A percentile compares a stretch with the other conserved stretches of the same genome.
These are phyloP conservation scores for Ameiurus melas DNA, from an alignment of 2,113 vertebrate species.

Conservation along the genomic window DNA sequence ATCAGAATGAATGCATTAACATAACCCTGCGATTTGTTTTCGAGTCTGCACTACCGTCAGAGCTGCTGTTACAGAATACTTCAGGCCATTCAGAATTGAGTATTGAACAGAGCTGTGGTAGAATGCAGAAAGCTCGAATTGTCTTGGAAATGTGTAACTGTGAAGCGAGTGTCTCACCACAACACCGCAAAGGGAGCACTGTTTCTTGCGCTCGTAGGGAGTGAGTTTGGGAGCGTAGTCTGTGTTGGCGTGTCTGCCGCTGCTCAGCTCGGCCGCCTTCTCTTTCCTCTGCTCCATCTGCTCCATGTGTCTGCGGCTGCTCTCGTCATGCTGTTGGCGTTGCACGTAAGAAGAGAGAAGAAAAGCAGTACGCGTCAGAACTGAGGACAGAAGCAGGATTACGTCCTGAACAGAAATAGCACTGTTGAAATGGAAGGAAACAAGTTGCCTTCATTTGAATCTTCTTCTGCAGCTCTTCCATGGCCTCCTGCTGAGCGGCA, in stretches of 20 bases:
- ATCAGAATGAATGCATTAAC: background rate
- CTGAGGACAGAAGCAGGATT: background rate
- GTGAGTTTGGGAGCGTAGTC: slow-evolving; percentile 98
- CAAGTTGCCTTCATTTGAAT: slow-evolving; percentile 90
- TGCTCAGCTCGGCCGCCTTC: slow-evolving; percentile 95
- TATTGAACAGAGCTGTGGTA: background rate
- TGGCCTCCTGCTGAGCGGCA: slow-evolving; percentile 95
- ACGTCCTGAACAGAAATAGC: background rate
- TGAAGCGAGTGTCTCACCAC: slow-evolving; percentile 69
- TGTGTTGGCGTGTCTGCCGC: slow-evolving; percentile 92
- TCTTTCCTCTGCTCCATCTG: slow-evolving; percentile 98
- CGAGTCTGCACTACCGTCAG: background rate
- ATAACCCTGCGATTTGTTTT: background rate
- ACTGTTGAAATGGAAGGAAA: background rate
- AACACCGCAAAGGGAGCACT: slow-evolving; percentile 88
- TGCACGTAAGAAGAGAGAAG: background rate
- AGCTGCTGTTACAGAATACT: background rate
- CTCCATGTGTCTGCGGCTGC: slow-evolving; percentile 96
- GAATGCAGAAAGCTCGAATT: background rate
- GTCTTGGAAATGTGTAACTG: background rate
- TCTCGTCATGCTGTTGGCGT: slow-evolving; percentile 88
- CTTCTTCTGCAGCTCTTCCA: slow-evolving; percentile 99
- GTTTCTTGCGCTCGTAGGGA: slow-evolving; percentile 94
- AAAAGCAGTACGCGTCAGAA: slow-evolving; percentile 27
- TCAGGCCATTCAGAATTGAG: background rate